Base-by-base conservation (phyloP, 2,797 vertebrate genomes). In the Dryobates pubescens region DNA sequence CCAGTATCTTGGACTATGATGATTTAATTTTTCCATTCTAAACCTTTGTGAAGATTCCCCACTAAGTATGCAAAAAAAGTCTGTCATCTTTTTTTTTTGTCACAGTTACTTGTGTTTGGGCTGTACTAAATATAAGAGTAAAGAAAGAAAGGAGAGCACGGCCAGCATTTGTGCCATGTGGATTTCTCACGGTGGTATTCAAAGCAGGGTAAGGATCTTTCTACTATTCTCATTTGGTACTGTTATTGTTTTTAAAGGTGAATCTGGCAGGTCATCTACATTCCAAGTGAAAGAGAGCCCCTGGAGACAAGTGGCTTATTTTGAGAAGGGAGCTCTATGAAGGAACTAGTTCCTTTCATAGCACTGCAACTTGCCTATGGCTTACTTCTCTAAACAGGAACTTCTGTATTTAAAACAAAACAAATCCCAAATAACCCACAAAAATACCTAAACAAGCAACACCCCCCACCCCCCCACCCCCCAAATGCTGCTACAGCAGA, bases 401-500 rank as follows among this genome's bases (percentile, higher is more conserved):
- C 43, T 85, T 71, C n/a, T 32, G 8, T 67, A 62, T 68, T 78
- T n/a, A 64, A 62, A 59, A 75, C 13, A 30, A 62, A 58, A 27
- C 29, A 65, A 54, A 30, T 29, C 24, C 27, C 26, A 27, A 24
- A 27, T 10, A 34, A 22, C 27, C 29, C 22, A 34, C 30, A 8
- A 47, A 6, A 11, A 32, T 30, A 23, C 36, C 27, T 7, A 36
- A 81, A 22, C 3, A 6, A 10, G n/a, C 43, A 49, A 26, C 12
- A 12, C 36, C 19, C 6, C 22, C 20, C 17, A 10, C 30, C 23
- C 17, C 12, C 47, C 0, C 14, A 43, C 24, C 22, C 34, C 22
- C 2, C 36, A 88, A 90, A 74, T 38, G 17, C 89, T 94, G 95
- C 97, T 98, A 86, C 96, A 95, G 94, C 82, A 96, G 82, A 73